Conservation (phyloP, 2,888 invertebrate species). For the Nesidiocoris tenuis region DNA sequence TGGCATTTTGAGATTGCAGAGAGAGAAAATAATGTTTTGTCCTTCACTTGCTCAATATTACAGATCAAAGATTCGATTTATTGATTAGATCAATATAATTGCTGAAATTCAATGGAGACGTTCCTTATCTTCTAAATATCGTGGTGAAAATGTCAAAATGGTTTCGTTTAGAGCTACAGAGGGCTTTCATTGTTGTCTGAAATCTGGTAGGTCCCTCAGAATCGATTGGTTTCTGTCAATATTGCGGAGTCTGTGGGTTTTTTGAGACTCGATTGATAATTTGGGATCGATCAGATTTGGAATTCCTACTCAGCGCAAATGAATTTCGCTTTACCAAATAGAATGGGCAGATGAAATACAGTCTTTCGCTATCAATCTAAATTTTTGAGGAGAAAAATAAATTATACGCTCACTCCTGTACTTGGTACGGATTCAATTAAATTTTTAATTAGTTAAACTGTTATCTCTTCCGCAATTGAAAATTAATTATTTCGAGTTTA, state of each 20-base stretch:
- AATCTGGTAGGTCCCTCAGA: not conserved
- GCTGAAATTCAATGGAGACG: not conserved
- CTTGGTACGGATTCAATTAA: not conserved
- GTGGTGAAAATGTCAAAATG: not conserved
- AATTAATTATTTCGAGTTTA: not conserved
- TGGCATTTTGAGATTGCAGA: not conserved
- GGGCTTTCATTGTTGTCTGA: conserved; percentile 28
- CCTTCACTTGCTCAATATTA: not conserved
- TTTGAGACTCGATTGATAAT: not conserved
- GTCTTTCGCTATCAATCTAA: conserved; percentile 33
- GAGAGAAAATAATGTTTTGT: not conserved
- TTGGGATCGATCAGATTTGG: not conserved
- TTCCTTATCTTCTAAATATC: not conserved
- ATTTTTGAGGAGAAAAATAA: not conserved
- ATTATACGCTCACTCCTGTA: conserved; percentile 25
- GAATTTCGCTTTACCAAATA: conserved; percentile 10
- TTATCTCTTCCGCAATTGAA: too few species aligned
- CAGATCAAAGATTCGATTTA: not conserved
- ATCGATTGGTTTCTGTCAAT: not conserved
- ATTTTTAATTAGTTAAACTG: not conserved
- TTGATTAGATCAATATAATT: not conserved
- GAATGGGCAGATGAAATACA: not conserved
- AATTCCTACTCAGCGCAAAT: not conserved
- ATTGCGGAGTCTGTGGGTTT: not conserved
- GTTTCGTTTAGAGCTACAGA: conserved; percentile 20